Base-by-base conservation (phyloP, 2,888 invertebrate genomes). In the Abscondita cerata region DNA sequence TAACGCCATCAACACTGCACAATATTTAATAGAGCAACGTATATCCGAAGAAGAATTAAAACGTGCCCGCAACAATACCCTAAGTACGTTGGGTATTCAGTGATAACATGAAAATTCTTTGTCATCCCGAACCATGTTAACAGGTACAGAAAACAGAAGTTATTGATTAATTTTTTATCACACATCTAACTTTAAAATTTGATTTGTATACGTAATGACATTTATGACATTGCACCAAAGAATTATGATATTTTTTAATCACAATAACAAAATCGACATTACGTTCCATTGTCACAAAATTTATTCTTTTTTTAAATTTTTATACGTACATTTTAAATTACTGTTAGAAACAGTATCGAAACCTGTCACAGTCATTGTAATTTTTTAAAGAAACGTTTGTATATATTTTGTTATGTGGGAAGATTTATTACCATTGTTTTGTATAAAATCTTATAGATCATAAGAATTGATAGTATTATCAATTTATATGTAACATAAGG, bases 1-100 rank as follows among this genome's bases (percentile, higher is more conserved):
- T 77, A 89, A 88, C 82, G 91, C 94, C 83, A 95, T 97, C 83
- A 87, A 87, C 81, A 92, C 91, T 82, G 97, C 97, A 81, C 93
- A 95, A 82, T 94, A 89, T 86, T 89, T 96, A 84, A 96, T 97
- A 84, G 95, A 96, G 85, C 95, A 96, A 85, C 93, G 95, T 84
- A 94, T 97, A 82, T 90, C 89, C 82, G 95, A 96, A 85, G 96
- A 96, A 86, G 96, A 97, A 85, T 85, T 92, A 74, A 96, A 96
- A 85, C 89, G 96, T 81, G 93, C 95, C 77, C 89, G 95, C 79
- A 95, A 95, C 85, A 93, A 89, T 85, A 87, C 90, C 62, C 84
- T 88, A 83, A 86, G 89, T 78, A 86, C 84, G 75, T 86, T 89
- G 78, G 73, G 78, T 65, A 88, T 89, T 84, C 89, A 89, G 87